These are phyloP conservation scores for Platygyra sinensis DNA, from an alignment of 64 coral and sea anemone species.

Conservation along the genomic window DNA sequence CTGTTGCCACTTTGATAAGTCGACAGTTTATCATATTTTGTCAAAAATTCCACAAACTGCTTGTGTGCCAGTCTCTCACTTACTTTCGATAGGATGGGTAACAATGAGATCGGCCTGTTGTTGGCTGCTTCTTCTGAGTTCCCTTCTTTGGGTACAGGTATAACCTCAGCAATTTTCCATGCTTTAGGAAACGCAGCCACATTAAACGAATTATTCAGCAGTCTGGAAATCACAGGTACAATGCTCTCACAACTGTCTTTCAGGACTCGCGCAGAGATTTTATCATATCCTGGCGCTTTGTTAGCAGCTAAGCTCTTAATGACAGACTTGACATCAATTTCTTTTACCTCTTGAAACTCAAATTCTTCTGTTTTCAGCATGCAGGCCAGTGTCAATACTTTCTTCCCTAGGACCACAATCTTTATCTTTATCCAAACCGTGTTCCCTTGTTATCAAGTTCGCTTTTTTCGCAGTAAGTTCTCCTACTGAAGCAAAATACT, in stretches of 20 bases:
- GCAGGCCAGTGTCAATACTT: background rate
- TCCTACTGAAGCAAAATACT: conserved; percentile 59
- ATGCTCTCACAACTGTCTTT: conserved; percentile 42
- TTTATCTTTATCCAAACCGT: conserved; percentile 39
- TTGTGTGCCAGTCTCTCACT: conserved; percentile 58
- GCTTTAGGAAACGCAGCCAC: conserved; percentile 35
- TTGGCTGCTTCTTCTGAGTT: conserved; percentile 58
- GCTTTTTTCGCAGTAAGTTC: conserved; percentile 44
- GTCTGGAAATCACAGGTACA: conserved; percentile 30
- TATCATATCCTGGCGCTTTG: conserved; percentile 54
- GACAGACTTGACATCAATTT: conserved; percentile 39
- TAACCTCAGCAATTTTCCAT: conserved; percentile 61
- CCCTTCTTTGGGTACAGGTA: conserved; percentile 55
- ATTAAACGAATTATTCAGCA: conserved; percentile 51
- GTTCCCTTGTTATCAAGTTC: conserved; percentile 41
- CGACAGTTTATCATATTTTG: background rate
- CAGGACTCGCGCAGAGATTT: conserved; percentile 44
- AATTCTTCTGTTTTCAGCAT: conserved; percentile 45
- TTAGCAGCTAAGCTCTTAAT: conserved; percentile 38
- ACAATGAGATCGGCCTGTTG: conserved; percentile 59
- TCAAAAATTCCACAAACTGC: conserved; percentile 48
- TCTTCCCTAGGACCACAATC: conserved; percentile 46
- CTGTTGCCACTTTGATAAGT: no score
- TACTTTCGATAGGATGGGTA: conserved; percentile 65
- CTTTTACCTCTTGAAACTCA: conserved; percentile 32